Evolutionary conservation across 2,113 vertebrate species (phyloP).

Genomic region (Aptenodytes forsteri): DNA sequence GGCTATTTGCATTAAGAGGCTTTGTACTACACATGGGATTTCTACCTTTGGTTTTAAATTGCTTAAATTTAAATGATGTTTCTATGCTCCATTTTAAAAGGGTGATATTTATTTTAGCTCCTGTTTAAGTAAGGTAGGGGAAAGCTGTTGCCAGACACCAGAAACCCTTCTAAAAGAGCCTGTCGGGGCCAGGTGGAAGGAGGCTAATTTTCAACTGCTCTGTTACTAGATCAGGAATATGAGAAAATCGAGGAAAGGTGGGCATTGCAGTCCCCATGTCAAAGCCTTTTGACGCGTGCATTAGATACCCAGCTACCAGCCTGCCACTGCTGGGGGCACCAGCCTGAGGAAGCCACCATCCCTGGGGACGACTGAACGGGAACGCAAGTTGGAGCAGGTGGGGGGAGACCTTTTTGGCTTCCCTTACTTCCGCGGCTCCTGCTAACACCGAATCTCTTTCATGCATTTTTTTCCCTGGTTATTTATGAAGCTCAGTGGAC

Average conservation of each 20-base stretch:
- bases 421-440: not conserved
- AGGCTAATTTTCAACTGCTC: not conserved
- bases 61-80: slow-evolving; percentile 6
- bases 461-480: not conserved
- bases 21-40: not conserved
- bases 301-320: not conserved
- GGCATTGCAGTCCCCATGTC: too few species aligned
- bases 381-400: not conserved
- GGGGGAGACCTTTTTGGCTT: not conserved
- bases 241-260: accelerated
- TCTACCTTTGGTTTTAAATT: slow-evolving; percentile 39
- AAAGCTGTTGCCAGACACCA: not conserved
- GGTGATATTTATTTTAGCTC: not conserved
- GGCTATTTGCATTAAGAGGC: slow-evolving; percentile 21
- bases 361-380: accelerated
- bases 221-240: accelerated
- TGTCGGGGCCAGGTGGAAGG: not conserved
- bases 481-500: not conserved
- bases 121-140: not conserved
- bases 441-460: not conserved
- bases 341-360: not conserved
- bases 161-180: not conserved
- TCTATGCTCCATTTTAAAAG: not conserved
- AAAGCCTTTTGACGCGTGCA: not conserved
- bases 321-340: not conserved